Evolutionary conservation across 1,140 invertebrate species (phyloP), one percentile per base, ranked within the genome.

Genomic region (Physella acuta): DNA sequence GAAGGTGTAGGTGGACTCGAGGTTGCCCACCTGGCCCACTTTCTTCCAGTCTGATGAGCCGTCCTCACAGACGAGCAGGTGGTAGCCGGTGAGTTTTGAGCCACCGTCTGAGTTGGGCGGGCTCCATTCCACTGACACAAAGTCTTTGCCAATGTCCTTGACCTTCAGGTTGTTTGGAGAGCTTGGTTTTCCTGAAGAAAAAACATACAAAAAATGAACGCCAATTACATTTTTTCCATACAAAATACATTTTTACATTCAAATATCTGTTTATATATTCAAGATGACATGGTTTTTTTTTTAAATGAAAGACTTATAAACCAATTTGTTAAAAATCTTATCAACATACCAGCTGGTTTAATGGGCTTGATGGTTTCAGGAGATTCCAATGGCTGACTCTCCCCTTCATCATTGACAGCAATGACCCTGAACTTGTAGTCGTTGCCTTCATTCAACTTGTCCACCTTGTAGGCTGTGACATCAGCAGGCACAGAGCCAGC

Each of bases 91-190:
- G 20, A 99, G 89, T 8, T 95, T 95, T 80, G 94, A 92, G 36
- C 97, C 97, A 78, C 97, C 97, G 86, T 99, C 96, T 82, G 98
- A 95, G 79, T 97, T 93, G 34, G 96, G 95, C 80, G 95, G 95
- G 72, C 94, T 90, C 97, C 97, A 99, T 78, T 92, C 90, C 1
- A 99, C 86, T 79, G 96, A 97, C 79, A 98, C 89, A 0, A 93
- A 79, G 1, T 93, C 76, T 20, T 68, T 68, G 20, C 64, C 73
- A 11, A 78, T 49, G 59, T 79, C 73, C 56, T 30, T 55, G 24
- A 76, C 70, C 58, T 94, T 87, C 79, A 93, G 37, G 44, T 94
- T 95, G 75, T 96, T 93, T 0, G 95, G 95, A 79, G 93, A 92
- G 33, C 90, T 89, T 58, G 95, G 92, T 90, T 67, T 53, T 36